Evolutionary conservation across 2,888 invertebrate species (phyloP).

Genomic region (Dioctria linearis): DNA sequence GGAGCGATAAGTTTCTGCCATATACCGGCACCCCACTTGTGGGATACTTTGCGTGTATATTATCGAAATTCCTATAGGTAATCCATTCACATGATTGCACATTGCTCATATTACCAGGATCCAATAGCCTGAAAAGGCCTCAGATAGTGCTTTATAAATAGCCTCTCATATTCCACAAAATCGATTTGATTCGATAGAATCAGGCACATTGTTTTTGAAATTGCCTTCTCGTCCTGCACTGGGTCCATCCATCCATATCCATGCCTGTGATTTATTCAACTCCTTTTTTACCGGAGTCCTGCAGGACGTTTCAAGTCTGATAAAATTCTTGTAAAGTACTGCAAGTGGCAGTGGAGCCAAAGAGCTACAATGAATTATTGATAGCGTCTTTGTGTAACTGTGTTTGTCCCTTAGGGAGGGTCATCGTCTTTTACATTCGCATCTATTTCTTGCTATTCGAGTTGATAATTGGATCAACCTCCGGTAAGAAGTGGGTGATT

Average conservation of each 20-base stretch:
- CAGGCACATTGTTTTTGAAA: conserved; percentile 56
- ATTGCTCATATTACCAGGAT: conserved; percentile 54
- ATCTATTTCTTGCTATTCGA: not conserved
- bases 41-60: conserved; percentile 36
- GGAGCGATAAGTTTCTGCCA: conserved; percentile 27
- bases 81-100: conserved; percentile 56
- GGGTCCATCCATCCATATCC: not conserved
- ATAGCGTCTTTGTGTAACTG: not conserved
- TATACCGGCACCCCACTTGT: not conserved
- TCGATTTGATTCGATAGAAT: conserved; percentile 54
- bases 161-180: conserved; percentile 50
- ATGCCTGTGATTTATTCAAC: conserved; percentile 30
- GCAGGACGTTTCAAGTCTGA: conserved; percentile 32
- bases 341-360: conserved; percentile 28
- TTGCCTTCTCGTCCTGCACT: conserved; percentile 49
- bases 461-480: conserved; percentile 39
- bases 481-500: conserved; percentile 26
- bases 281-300: conserved; percentile 12
- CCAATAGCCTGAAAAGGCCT: conserved; percentile 20
- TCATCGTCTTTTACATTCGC: not conserved
- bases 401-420: not conserved
- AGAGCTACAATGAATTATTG: conserved; percentile 29
- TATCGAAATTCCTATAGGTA: conserved; percentile 32
- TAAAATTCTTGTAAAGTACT: conserved; percentile 44
- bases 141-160: conserved; percentile 53